A percentile compares a stretch with the other conserved stretches of the same genome.
phyloP scores from a whole-genome alignment of 2,113 vertebrate genomes.

The Silurus glanis region DNA sequence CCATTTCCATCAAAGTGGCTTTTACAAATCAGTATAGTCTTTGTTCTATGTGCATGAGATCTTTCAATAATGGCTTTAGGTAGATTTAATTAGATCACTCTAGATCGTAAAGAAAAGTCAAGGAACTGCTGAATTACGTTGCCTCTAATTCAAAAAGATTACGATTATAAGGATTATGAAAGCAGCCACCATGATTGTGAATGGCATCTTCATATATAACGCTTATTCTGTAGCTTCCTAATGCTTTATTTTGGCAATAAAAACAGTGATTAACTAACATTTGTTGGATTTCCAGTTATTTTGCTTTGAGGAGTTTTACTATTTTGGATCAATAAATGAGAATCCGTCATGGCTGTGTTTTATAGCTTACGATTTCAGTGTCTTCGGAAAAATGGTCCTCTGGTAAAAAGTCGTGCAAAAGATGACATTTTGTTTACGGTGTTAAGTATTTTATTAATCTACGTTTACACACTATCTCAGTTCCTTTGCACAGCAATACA shows the following conservation, averaged over 20 bases:
- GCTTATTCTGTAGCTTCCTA: slow-evolving; percentile 35
- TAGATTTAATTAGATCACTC: slow-evolving; percentile 9
- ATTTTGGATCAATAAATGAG: background rate
- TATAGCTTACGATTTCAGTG: background rate
- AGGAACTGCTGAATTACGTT: background rate
- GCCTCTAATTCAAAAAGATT: background rate
- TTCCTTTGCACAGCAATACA: too few relatives aligned
- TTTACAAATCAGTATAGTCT: background rate
- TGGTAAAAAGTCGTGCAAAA: background rate
- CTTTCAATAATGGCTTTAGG: background rate
- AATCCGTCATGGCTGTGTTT: background rate
- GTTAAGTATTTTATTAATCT: background rate
- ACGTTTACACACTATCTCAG: too few relatives aligned
- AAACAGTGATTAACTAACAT: slow-evolving; percentile 61
- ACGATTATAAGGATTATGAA: slow-evolving; percentile 21
- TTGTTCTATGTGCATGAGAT: background rate
- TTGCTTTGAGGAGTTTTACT: background rate
- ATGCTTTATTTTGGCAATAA: slow-evolving; percentile 72
- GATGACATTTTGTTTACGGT: background rate
- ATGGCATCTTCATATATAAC: slow-evolving; percentile 37
- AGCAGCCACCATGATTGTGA: slow-evolving; percentile 3
- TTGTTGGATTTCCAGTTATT: slow-evolving; percentile 18
- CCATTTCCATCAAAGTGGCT: background rate
- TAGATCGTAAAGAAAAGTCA: slow-evolving; percentile 1
- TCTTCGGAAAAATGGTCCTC: background rate